Base-by-base conservation (phyloP, 2,888 invertebrate species). In the Danaus chrysippus region DNA sequence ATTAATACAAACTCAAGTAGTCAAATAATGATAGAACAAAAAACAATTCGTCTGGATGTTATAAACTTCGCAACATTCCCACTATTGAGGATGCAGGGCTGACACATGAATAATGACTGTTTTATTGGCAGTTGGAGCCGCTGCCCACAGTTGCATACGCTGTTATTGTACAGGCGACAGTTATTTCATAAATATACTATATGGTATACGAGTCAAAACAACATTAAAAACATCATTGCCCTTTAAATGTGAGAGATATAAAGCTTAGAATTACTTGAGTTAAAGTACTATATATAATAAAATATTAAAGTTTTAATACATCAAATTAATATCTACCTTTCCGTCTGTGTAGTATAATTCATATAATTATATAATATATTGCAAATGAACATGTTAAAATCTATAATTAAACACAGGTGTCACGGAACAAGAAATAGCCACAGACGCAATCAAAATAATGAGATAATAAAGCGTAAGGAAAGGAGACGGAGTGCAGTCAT, bases 21-120 rank as follows among this genome's bases (percentile, higher is more conserved):
- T 15, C 17, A 49, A 13, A 49, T 49, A 49, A 49, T 49, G 55
- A 34, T 34, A 34, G 23, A 34, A 34, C 23, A 34, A 34, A 34
- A 34, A 34, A 34, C 23, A 34, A 34, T 34, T 34, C 23, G 23
- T 34, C 23, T 34, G 23, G 3, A 5, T 34, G 23, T 34, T 34
- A 34, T 34, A 34, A 34, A 69, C 71, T 71, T 72, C 68, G 70
- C 73, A 71, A 76, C 75, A 74, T 78, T 74, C 72, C 72, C 75
- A 71, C 68, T 71, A 68, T 70, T 69, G 71, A 74, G 76, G 75
- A 77, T 73, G 76, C 81, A 79, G 77, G 77, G 78, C 71, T 82
- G 83, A 82, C 85, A 80, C 76, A 73, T 86, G 85, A 86, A 79
- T 81, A 81, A 89, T 87, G 86, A 83, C 82, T 84, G 83, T 89